Conservation (phyloP, 2,113 vertebrate species). For the Tapirus terrestris region DNA sequence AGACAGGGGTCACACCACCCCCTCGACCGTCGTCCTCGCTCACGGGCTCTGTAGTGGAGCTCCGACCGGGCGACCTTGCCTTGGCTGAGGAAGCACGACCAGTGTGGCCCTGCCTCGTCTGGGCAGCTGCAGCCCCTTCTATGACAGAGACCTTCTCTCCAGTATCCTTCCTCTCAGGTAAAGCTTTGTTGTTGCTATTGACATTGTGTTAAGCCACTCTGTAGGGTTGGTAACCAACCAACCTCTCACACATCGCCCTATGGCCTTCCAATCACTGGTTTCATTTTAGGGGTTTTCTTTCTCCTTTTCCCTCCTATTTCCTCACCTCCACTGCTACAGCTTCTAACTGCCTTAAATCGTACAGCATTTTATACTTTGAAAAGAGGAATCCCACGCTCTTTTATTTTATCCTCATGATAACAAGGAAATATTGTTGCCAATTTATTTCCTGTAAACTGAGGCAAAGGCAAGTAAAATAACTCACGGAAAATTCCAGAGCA, state of each 20-base stretch:
- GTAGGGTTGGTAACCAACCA: background rate
- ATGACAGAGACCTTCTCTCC: background rate
- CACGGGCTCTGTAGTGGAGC: rapidly evolving
- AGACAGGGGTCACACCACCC: background rate
- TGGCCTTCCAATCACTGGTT: background rate
- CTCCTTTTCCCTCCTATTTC: background rate
- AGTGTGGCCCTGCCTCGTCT: too few relatives aligned
- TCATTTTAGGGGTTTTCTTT: background rate
- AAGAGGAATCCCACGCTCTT: background rate
- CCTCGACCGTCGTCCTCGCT: background rate
- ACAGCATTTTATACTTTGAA: background rate
- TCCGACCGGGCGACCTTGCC: rapidly evolving
- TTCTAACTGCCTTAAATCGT: background rate
- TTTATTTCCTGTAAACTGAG: constrained; percentile 13
- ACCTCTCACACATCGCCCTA: background rate
- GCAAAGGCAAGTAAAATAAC: background rate
- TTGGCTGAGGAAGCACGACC: background rate
- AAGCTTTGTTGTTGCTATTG: background rate
- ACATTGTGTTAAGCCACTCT: background rate
- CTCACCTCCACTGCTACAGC: background rate
- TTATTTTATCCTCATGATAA: background rate
- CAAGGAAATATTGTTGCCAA: background rate
- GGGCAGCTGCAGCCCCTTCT: background rate
- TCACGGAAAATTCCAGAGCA: background rate
- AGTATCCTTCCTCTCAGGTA: background rate